A percentile compares a stretch with the other conserved stretches of the same genome.
These are phyloP conservation scores for Antedon mediterranea DNA, from an alignment of 53 echinoderm and acorn worm genomes.

Conservation along the genomic window DNA sequence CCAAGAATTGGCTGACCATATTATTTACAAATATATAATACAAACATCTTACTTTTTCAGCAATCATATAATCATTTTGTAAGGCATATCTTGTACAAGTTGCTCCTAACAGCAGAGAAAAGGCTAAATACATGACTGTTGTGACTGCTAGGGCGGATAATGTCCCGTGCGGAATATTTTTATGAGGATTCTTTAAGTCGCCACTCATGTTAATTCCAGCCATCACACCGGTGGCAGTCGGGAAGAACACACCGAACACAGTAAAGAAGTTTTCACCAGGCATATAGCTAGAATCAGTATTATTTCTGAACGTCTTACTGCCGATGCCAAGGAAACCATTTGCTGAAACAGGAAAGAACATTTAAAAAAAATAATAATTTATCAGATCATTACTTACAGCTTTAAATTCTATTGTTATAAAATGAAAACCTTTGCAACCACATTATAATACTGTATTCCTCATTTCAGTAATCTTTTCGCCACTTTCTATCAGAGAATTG, in stretches of 20 bases:
- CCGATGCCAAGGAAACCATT: conserved; percentile 66
- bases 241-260: conserved; percentile 95
- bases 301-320: conserved; percentile 48
- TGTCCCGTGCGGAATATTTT: conserved; percentile 81
- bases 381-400: no score
- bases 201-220: conserved; percentile 99
- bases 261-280: conserved; percentile 81
- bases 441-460: no score
- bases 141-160: conserved; percentile 82
- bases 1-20: no score
- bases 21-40: no score
- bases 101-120: conserved; percentile 64
- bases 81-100: conserved; percentile 49
- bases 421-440: no score
- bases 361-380: no score
- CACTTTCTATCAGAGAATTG: no score
- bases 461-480: no score
- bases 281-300: conserved; percentile 56
- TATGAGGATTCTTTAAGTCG: conserved; percentile 56
- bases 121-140: conserved; percentile 63
- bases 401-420: no score
- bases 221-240: conserved; percentile 93
- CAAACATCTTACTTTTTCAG: conserved; percentile 51
- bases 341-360: conserved; percentile 20
- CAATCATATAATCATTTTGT: conserved; percentile 91